Percentiles rank a stretch among this genome's conserved stretches.
phyloP scores from a whole-genome alignment of 2,113 vertebrate species.

The Eurystomus gularis region DNA sequence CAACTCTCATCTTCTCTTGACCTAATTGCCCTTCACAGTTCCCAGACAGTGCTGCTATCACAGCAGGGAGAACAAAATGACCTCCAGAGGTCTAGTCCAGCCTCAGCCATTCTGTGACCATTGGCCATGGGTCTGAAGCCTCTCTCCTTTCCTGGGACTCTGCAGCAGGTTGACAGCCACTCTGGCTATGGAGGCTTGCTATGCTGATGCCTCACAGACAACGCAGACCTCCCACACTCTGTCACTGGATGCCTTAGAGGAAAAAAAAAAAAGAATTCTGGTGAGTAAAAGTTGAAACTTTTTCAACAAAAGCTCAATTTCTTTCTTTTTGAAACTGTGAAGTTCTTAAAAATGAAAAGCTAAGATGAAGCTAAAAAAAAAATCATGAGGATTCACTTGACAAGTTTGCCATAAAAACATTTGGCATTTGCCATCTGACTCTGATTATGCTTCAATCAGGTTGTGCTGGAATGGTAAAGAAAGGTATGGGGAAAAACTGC shows the following conservation, averaged over 20 bases:
- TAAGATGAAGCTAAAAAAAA: not conserved
- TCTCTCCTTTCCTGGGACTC: accelerated
- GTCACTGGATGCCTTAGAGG: not conserved
- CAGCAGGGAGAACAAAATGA: not conserved
- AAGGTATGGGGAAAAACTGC: not conserved
- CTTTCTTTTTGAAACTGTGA: not conserved
- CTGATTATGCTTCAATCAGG: not conserved
- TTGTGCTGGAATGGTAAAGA: not conserved
- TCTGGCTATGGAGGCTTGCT: accelerated
- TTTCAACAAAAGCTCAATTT: not conserved
- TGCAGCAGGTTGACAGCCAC: not conserved
- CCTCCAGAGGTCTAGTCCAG: not conserved
- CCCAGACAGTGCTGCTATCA: accelerated
- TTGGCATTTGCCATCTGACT: not conserved
- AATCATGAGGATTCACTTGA: not conserved
- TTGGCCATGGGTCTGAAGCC: not conserved
- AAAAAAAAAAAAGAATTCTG: not conserved
- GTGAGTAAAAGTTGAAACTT: not conserved
- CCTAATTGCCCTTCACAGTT: not conserved
- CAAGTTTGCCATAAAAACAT: not conserved
- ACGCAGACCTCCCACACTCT: not conserved
- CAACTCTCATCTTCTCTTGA: not conserved
- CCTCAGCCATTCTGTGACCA: not conserved
- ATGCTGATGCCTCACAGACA: not conserved
- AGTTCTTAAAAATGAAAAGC: not conserved